phyloP scores from a whole-genome alignment of 1,140 invertebrate species.

The Aculops lycopersici region DNA sequence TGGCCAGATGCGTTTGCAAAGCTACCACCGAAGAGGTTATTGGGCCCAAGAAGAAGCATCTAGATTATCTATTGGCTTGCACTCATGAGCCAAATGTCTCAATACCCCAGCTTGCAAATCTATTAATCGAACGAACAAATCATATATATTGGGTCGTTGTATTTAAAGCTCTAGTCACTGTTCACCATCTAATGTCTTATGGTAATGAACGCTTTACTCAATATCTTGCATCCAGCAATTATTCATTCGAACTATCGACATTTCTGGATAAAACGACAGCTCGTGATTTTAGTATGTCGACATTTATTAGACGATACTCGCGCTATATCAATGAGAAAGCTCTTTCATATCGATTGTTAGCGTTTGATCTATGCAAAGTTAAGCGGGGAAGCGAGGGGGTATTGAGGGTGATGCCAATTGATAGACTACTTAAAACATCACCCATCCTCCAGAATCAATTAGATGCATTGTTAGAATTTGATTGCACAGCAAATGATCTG shows the following conservation, averaged over 20 bases:
- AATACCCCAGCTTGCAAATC: conserved; percentile 87
- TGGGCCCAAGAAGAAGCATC: conserved; percentile 98
- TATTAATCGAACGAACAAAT: conserved; percentile 84
- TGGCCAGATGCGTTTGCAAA: conserved; percentile 97
- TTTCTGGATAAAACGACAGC: conserved; percentile 74
- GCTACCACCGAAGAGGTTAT: conserved; percentile 98
- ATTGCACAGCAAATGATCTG: conserved; percentile 79
- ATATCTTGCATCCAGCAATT: conserved; percentile 94
- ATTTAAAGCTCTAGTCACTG: conserved; percentile 87
- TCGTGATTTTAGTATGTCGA: conserved; percentile 94
- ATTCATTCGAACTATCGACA: conserved; percentile 83
- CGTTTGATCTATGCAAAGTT: conserved; percentile 99
- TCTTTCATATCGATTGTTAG: conserved; percentile 78
- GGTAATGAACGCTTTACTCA: conserved; percentile 99
- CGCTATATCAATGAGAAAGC: conserved; percentile 98
- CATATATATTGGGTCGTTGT: conserved; percentile 93
- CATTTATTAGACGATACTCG: conserved; percentile 85
- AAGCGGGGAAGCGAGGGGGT: conserved; percentile 90
- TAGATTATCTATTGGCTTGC: conserved; percentile 96
- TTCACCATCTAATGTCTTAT: conserved; percentile 96
- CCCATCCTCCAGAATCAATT: conserved; percentile 78
- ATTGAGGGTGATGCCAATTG: conserved; percentile 76
- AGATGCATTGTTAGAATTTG: conserved; percentile 81
- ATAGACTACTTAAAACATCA: conserved; percentile 82
- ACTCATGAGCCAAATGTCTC: conserved; percentile 98